Conservation (phyloP, 2,797 vertebrate genomes). For the Eulemur albifrons region DNA sequence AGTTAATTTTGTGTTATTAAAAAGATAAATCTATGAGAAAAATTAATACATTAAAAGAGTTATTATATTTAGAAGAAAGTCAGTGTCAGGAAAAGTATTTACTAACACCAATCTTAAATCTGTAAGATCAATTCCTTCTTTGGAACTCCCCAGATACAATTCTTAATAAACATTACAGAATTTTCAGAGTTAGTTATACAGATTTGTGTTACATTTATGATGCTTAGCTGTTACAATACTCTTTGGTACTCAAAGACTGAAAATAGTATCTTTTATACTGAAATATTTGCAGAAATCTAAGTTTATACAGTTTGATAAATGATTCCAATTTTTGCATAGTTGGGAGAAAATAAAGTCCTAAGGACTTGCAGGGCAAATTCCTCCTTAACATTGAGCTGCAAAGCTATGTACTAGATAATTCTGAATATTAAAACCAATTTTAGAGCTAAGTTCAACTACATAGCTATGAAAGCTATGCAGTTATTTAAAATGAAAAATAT, state of each 20-base stretch:
- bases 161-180: neutral
- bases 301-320: neutral
- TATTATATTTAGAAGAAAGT: neutral
- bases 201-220: neutral
- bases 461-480: neutral
- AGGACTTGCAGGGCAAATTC: neutral
- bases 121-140: neutral
- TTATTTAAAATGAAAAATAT: neutral
- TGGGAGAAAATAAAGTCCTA: neutral
- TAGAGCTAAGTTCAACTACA: neutral
- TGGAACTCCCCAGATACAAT: neutral
- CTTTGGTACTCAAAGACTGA: neutral
- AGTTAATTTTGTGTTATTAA: neutral
- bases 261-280: neutral
- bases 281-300: neutral
- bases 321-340: neutral
- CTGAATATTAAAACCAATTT: conserved; percentile 12
- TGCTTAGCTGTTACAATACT: neutral
- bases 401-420: neutral
- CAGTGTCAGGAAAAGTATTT: neutral
- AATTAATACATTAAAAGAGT: neutral
- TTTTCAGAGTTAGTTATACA: neutral
- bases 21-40: neutral
- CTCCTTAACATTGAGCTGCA: neutral
- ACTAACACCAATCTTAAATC: conserved; percentile 12